Conservation (phyloP, 2,797 vertebrate genomes). For the Myiothlypis chrysogaster region DNA sequence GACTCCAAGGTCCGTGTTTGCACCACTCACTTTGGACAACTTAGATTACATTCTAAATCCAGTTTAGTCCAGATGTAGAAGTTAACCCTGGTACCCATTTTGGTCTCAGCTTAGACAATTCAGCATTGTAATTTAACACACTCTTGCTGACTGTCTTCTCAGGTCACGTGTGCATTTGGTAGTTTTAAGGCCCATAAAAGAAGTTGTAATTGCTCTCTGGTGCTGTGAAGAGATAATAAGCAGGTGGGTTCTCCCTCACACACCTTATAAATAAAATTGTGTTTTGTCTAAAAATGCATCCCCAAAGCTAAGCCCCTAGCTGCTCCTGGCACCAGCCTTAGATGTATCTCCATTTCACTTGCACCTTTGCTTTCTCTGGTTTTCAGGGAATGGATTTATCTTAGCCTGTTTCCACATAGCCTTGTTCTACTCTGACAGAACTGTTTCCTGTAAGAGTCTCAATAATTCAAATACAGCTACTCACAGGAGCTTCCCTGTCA, state of each 20-base stretch:
- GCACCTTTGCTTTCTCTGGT: background rate
- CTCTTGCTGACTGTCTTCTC: background rate
- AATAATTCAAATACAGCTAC: background rate
- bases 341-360: background rate
- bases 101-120: background rate
- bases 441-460: background rate
- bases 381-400: background rate
- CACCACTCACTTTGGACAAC: background rate
- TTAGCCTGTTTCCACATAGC: background rate
- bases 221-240: background rate
- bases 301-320: background rate
- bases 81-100: background rate
- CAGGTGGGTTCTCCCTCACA: background rate
- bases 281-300: background rate
- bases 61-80: background rate
- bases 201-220: background rate
- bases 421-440: background rate
- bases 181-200: background rate
- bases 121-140: rapidly evolving
- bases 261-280: rapidly evolving
- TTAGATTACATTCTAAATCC: background rate
- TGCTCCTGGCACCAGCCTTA: background rate
- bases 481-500: background rate
- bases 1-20: background rate
- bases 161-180: background rate